These are phyloP conservation scores for Tetranychus cinnabarinus DNA, from an alignment of 1,140 invertebrate species.

Conservation along the genomic window DNA sequence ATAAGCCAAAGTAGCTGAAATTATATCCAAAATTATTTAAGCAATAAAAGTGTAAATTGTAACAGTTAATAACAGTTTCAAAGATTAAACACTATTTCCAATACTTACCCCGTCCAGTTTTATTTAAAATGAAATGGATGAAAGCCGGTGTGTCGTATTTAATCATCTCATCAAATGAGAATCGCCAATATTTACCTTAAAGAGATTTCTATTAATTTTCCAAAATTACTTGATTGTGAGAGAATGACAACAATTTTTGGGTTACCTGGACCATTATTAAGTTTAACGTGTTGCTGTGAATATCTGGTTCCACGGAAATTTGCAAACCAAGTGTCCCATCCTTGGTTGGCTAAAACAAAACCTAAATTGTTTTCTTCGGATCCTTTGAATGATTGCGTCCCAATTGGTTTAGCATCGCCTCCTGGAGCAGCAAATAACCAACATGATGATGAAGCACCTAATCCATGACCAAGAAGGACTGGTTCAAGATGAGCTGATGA, in stretches of 20 bases:
- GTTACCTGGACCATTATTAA: neutral
- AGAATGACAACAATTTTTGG: too few species aligned
- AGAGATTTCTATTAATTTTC: too few species aligned
- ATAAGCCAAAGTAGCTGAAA: neutral
- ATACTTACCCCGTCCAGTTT: conserved; percentile 20
- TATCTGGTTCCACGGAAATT: conserved; percentile 24
- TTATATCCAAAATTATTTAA: too few species aligned
- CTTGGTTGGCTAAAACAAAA: conserved; percentile 21
- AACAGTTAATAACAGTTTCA: too few species aligned
- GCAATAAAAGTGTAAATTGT: too few species aligned
- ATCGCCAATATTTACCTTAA: conserved; percentile 22
- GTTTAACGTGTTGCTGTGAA: conserved; percentile 14
- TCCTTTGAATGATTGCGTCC: neutral
- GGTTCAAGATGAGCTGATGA: neutral
- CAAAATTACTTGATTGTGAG: too few species aligned
- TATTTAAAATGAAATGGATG: conserved; percentile 22
- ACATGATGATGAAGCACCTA: conserved; percentile 1
- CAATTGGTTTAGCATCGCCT: conserved; percentile 10
- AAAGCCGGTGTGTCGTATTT: conserved; percentile 26
- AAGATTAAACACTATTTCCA: too few species aligned
- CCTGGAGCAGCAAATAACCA: conserved; percentile 28
- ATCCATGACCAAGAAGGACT: conserved; percentile 6
- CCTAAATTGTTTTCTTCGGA: neutral
- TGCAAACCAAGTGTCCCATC: conserved; percentile 24
- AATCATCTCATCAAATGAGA: conserved; percentile 20